phyloP scores from a whole-genome alignment of 2,113 vertebrate species.

The Pangasianodon hypophthalmus region DNA sequence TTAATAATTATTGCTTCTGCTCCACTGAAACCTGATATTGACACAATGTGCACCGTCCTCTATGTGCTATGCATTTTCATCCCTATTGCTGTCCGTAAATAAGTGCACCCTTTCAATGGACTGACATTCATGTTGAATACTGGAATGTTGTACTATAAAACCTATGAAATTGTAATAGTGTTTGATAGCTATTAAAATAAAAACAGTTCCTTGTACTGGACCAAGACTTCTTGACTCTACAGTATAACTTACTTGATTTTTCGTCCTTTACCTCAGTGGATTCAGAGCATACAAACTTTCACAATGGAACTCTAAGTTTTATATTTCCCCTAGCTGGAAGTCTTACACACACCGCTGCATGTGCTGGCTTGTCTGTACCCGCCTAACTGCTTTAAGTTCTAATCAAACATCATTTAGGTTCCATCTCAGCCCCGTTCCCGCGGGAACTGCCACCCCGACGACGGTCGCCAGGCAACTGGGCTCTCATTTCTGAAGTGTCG shows the following conservation, averaged over 20 bases:
- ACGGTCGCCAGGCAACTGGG: slow-evolving; percentile 94
- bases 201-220: neutral
- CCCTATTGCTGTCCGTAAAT: neutral
- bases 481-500: slow-evolving; percentile 99
- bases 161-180: neutral
- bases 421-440: slow-evolving; percentile 86
- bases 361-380: slow-evolving; percentile 83
- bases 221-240: neutral
- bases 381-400: slow-evolving; percentile 96
- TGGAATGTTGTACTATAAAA: neutral
- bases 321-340: neutral
- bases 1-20: neutral
- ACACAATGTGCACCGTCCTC: neutral
- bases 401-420: slow-evolving; percentile 98
- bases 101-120: neutral
- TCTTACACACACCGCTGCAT: slow-evolving; percentile 19
- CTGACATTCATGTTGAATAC: neutral
- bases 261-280: too few relatives aligned
- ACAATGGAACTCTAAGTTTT: neutral
- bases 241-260: neutral
- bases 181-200: neutral
- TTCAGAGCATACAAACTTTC: neutral
- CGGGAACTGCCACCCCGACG: slow-evolving; percentile 87
- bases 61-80: neutral
- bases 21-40: neutral